Percentiles rank a stretch among this genome's conserved stretches.
Conservation (phyloP, 2,113 vertebrate species). For the Castor canadensis region DNA sequence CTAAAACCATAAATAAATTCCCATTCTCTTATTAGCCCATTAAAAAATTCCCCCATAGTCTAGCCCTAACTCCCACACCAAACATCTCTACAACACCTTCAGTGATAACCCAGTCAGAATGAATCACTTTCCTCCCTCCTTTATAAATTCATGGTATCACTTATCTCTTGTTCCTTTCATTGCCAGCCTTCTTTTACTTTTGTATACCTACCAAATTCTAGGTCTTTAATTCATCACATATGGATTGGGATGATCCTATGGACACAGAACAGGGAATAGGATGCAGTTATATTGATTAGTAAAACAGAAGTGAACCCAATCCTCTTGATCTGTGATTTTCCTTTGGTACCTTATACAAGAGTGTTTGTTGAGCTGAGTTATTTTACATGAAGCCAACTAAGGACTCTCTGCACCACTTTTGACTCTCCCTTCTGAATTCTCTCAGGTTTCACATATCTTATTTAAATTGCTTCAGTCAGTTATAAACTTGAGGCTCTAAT, state of each 20-base stretch:
- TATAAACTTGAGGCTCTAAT: constrained; percentile 40
- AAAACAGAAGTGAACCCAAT: neutral
- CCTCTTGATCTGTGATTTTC: neutral
- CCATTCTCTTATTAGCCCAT: neutral
- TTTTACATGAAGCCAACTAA: neutral
- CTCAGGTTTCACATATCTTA: constrained; percentile 24
- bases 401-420: neutral
- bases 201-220: neutral
- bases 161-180: neutral
- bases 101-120: neutral
- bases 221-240: neutral
- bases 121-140: neutral
- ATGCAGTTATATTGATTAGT: neutral
- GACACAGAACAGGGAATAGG: neutral
- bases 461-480: constrained; percentile 51
- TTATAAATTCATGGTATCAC: neutral
- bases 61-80: neutral
- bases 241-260: neutral
- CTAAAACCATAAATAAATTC: neutral
- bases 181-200: neutral
- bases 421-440: constrained; percentile 37
- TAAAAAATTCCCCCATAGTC: neutral
- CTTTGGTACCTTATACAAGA: neutral
- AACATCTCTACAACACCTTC: neutral
- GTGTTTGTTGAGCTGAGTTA: neutral